Conservation (phyloP, 1,140 invertebrate genomes). For the Augochlora pura region DNA sequence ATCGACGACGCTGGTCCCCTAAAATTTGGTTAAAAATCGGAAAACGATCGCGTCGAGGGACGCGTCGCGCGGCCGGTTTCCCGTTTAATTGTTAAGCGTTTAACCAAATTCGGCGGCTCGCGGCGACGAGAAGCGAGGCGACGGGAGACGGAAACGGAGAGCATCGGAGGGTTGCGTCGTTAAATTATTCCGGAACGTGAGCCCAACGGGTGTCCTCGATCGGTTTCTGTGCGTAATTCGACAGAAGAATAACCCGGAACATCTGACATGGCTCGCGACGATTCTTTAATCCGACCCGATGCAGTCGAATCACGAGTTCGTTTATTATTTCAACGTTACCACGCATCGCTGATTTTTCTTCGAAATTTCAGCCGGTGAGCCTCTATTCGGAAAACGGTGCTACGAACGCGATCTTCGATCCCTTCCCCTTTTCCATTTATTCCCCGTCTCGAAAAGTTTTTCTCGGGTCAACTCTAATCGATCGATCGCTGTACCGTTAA, state of each 20-base stretch:
- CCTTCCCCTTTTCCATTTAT: too few species aligned
- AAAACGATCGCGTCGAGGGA: not conserved
- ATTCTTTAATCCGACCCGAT: not conserved
- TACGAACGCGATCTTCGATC: too few species aligned
- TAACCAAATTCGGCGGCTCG: slow-evolving; percentile 50
- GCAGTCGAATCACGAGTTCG: not conserved
- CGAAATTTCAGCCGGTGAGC: too few species aligned
- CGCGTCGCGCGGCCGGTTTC: slow-evolving; percentile 22
- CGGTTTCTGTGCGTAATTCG: slow-evolving; percentile 41
- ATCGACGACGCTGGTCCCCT: too few species aligned
- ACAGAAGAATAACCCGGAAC: slow-evolving; percentile 43
- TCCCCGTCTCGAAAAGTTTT: too few species aligned
- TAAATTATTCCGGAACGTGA: slow-evolving; percentile 74
- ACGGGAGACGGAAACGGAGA: slow-evolving; percentile 39
- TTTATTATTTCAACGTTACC: not conserved
- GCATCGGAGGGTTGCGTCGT: slow-evolving; percentile 65
- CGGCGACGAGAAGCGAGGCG: slow-evolving; percentile 3
- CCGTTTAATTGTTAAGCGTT: slow-evolving; percentile 72
- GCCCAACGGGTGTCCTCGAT: slow-evolving; percentile 65
- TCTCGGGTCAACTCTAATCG: too few species aligned
- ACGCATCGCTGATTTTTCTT: too few species aligned
- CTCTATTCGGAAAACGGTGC: too few species aligned
- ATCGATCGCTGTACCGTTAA: too few species aligned
- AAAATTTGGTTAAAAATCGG: not conserved
- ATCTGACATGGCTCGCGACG: slow-evolving; percentile 50